Evolutionary conservation across 2,113 vertebrate genomes (phyloP).

Genomic region (Trogon melanurus): DNA sequence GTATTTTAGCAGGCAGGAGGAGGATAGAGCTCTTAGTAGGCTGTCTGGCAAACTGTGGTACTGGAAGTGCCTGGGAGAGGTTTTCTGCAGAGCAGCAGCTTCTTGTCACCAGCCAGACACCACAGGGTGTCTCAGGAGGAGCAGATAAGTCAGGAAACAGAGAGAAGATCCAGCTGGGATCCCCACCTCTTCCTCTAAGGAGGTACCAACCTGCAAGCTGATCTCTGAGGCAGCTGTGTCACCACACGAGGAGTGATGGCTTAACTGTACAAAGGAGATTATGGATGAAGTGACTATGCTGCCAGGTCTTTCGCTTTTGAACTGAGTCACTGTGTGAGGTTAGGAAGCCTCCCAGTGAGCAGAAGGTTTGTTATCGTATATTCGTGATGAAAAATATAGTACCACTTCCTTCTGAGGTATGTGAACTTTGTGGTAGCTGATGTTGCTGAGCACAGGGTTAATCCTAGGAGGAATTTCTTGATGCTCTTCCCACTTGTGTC

Average conservation of each 20-base stretch:
- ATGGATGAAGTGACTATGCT: background rate
- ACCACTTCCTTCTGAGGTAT: background rate
- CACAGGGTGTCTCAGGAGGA: background rate
- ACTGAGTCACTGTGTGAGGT: background rate
- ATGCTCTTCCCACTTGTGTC: background rate
- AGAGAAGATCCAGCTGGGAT: background rate
- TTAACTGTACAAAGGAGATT: background rate
- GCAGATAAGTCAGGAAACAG: background rate
- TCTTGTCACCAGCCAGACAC: fast-evolving
- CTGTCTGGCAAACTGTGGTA: fast-evolving
- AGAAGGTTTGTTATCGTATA: background rate
- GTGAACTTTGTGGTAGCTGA: background rate
- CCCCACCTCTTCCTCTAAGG: background rate
- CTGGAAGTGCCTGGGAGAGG: fast-evolving
- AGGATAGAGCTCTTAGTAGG: fast-evolving
- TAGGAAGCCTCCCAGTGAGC: background rate
- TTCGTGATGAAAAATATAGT: background rate
- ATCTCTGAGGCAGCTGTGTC: fast-evolving
- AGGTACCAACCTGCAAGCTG: background rate
- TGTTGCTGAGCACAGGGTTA: background rate
- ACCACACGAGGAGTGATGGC: background rate
- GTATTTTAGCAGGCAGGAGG: background rate
- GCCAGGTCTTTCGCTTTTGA: background rate
- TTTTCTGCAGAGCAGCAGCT: background rate
- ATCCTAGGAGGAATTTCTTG: background rate